Base-by-base conservation (phyloP, 2,888 invertebrate species). In the Cheilosia urbana region DNA sequence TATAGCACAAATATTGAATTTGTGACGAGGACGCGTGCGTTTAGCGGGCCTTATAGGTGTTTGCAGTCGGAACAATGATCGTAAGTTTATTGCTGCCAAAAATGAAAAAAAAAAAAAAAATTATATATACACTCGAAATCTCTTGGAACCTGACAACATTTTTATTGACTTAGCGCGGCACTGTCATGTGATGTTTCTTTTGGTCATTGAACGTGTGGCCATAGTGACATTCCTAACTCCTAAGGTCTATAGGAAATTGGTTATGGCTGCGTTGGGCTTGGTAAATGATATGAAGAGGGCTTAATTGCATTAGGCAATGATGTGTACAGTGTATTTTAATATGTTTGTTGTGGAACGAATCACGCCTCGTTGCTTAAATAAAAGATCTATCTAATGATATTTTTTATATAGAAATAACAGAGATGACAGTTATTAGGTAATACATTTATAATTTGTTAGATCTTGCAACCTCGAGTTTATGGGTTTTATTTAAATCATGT, bases 171-270 rank as follows among this genome's bases (percentile, higher is more conserved):
- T 19, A 63, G 37, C 49, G 72, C 55, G 58, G 69, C 27, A 53
- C 77, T 57, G 63, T 51, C 73, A 57, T 79, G 73, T 79, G 83
- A 78, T 73, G 79, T 73, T 78, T 78, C 79, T 73, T 63, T 62
- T 66, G 68, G 42, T 9, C 47, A 75, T 42, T 76, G 73, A 51
- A 78, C 63, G 78, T 78, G 73, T 66, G 66, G 24, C 51, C 78
- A 83, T 73, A 72, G 65, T 76, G 27, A 66, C 82, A 82, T 82
- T 82, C 82, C 82, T 58, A 45, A 66, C 71, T n/a, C n/a, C n/a
- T n/a, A n/a, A n/a, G n/a, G 63, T 69, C 30, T 66, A 53, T 72
- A 53, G 60, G 65, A 77, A 81, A 69, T 58, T 65, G 21, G 45
- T 66, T 73, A 30, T 9, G 62, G 15, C 51, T 60, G 15, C 27